Conservation (phyloP, 2,113 vertebrate genomes). For the Forbesichthys agassizii region DNA sequence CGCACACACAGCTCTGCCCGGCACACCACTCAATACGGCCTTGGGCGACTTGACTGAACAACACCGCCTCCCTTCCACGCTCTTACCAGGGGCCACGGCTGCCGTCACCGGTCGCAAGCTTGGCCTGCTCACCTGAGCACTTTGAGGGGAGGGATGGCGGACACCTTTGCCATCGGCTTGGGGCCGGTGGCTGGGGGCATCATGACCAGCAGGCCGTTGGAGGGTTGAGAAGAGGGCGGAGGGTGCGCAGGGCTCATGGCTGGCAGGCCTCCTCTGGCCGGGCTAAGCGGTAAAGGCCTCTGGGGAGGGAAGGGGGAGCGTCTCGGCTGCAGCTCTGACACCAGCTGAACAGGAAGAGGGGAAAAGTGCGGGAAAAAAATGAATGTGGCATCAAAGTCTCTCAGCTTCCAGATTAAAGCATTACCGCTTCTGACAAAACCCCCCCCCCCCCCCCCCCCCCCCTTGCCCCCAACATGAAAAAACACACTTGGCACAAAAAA, state of each 20-base stretch:
- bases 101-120: background rate
- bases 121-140: constrained; percentile 70
- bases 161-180: constrained; percentile 62
- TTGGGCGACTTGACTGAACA: background rate
- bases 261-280: constrained; percentile 72
- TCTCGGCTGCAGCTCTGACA: constrained; percentile 47
- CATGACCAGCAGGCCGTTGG: constrained; percentile 81
- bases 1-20: background rate
- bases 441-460: background rate
- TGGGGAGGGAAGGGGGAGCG: constrained; percentile 74
- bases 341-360: constrained; percentile 46
- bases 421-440: background rate
- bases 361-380: background rate
- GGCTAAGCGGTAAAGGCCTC: constrained; percentile 81
- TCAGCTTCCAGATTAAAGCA: background rate
- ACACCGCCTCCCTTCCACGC: background rate
- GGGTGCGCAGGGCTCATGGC: constrained; percentile 62
- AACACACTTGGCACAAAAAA: constrained; percentile 16
- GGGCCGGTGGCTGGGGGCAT: constrained; percentile 75
- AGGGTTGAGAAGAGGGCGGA: constrained; percentile 55
- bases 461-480: background rate
- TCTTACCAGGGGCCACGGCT: too few species aligned
- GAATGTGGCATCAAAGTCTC: too few species aligned
- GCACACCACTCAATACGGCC: background rate
- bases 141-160: constrained; percentile 63